Evolutionary conservation across 2,888 invertebrate genomes (phyloP).

Genomic region (Gonocerus acuteangulatus): DNA sequence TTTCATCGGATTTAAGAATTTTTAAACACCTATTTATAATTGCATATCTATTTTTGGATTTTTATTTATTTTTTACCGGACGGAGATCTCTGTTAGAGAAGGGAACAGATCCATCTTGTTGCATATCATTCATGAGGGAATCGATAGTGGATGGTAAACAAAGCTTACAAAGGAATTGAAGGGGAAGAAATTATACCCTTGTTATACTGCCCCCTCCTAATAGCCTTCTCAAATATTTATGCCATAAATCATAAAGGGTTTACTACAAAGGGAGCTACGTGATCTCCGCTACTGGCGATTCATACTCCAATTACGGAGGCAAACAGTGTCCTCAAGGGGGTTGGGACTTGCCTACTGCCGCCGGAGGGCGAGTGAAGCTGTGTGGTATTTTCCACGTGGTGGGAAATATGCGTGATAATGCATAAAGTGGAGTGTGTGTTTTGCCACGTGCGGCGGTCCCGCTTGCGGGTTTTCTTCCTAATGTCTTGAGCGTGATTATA

Average conservation of each 20-base stretch:
- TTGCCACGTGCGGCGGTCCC: too few relatives aligned
- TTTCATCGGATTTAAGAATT: too few relatives aligned
- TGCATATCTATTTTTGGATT: too few relatives aligned
- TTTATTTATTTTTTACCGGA: too few relatives aligned
- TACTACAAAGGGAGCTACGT: constrained; percentile 12
- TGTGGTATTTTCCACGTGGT: constrained; percentile 7
- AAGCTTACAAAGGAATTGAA: background rate
- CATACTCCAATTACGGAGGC: constrained; percentile 8
- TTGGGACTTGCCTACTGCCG: too few relatives aligned
- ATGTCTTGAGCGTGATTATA: too few relatives aligned
- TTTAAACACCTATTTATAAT: too few relatives aligned
- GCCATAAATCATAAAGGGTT: constrained; percentile 17
- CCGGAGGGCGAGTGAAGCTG: background rate
- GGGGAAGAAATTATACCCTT: constrained; percentile 13
- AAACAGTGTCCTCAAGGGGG: background rate
- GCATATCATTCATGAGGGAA: too few relatives aligned
- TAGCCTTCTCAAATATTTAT: constrained; percentile 23
- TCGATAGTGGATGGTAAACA: background rate
- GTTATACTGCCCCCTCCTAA: constrained; percentile 13
- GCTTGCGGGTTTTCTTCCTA: too few relatives aligned
- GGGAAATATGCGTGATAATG: background rate
- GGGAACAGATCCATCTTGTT: too few relatives aligned
- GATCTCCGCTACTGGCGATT: background rate
- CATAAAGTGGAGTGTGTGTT: constrained; percentile 8
- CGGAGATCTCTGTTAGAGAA: too few relatives aligned